A percentile compares a stretch with the other conserved stretches of the same genome.
These are phyloP conservation scores for Scopus umbretta DNA, from an alignment of 2,113 vertebrate species.

Conservation along the genomic window DNA sequence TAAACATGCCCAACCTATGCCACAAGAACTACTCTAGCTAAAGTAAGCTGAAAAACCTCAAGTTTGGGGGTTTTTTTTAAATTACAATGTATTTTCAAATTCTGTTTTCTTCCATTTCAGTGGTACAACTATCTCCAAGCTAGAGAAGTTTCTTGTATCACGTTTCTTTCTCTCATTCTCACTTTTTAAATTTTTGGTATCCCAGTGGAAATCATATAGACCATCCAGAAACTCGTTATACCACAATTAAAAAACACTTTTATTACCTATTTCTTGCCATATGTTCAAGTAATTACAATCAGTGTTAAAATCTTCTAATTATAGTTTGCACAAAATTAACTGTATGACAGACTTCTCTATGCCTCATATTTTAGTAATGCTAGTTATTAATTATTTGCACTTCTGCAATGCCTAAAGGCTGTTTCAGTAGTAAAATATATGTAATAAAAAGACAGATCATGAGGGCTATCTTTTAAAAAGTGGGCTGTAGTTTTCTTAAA, in stretches of 20 bases:
- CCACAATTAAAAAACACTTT: not conserved
- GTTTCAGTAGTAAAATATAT: not conserved
- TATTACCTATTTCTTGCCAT: not conserved
- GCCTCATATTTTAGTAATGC: constrained; percentile 8
- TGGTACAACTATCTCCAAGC: not conserved
- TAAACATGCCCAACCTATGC: not conserved
- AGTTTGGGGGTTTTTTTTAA: not conserved
- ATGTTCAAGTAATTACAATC: constrained; percentile 33
- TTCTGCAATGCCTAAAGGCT: not conserved
- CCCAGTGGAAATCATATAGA: not conserved
- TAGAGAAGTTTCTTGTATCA: not conserved
- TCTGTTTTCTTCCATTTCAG: not conserved
- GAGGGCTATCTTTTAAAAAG: not conserved
- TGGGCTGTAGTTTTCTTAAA: not conserved
- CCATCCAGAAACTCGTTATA: constrained; percentile 5
- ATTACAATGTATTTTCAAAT: not conserved
- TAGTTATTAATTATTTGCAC: constrained; percentile 1
- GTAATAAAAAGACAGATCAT: not conserved
- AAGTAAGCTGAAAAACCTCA: too few relatives aligned
- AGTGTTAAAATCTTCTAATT: constrained; percentile 18
- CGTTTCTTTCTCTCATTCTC: not conserved
- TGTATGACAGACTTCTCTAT: not conserved
- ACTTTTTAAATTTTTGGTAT: not conserved
- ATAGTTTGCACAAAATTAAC: constrained; percentile 19
- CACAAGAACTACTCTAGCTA: not conserved